phyloP scores from a whole-genome alignment of 2,888 invertebrate genomes.

The Allolobophora icterica region DNA sequence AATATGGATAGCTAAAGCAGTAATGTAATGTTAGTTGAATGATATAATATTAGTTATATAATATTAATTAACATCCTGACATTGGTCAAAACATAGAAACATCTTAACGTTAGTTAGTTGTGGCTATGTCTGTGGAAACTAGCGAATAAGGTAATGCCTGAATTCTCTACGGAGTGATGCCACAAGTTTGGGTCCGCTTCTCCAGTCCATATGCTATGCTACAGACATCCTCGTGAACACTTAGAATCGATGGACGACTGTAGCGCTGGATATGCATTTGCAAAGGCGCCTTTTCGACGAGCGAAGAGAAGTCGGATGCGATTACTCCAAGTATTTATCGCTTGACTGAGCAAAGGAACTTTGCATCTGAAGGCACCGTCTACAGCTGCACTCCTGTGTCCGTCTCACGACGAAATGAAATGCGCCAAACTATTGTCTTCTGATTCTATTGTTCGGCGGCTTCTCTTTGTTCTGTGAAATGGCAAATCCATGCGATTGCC shows the following conservation, averaged over 20 bases:
- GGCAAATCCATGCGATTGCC: background rate
- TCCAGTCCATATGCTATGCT: background rate
- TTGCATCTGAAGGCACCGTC: background rate
- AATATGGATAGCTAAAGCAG: too few species aligned
- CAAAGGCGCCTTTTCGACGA: background rate
- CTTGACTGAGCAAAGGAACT: background rate
- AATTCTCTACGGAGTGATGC: background rate
- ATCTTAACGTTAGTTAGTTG: too few species aligned
- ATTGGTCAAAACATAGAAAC: too few species aligned
- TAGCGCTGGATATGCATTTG: constrained; percentile 1
- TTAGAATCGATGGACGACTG: background rate
- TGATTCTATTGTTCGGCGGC: background rate
- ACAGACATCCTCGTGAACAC: background rate
- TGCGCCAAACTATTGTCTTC: background rate
- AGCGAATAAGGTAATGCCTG: too few species aligned
- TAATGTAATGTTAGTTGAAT: too few species aligned
- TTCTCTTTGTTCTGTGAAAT: background rate
- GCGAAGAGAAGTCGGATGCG: background rate
- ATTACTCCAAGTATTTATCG: constrained; percentile 17
- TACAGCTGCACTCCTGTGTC: background rate
- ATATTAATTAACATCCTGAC: too few species aligned
- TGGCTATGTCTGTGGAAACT: too few species aligned
- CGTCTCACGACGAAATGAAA: background rate
- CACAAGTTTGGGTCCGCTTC: background rate
- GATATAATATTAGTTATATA: too few species aligned